These are phyloP conservation scores for Drosophila sordidapex DNA, from an alignment of 2,888 invertebrate species.

Conservation along the genomic window DNA sequence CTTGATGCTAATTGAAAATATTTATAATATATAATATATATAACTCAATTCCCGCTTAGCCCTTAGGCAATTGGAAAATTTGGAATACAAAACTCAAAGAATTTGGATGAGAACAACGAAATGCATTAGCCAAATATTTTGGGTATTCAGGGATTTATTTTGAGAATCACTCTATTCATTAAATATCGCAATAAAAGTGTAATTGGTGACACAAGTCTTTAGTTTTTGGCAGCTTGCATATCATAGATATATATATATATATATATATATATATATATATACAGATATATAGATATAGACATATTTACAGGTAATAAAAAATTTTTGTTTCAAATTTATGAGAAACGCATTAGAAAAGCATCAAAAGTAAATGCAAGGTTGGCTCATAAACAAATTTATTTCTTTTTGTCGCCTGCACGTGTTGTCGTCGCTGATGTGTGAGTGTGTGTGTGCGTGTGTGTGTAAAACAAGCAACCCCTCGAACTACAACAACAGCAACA, in stretches of 20 bases:
- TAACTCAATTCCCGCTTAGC: background rate
- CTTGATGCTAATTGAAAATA: background rate
- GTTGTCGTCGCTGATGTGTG: background rate
- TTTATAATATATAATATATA: background rate
- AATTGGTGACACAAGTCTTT: background rate
- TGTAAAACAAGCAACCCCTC: constrained; percentile 45
- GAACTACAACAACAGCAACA: constrained; percentile 20
- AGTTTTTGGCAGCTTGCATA: background rate
- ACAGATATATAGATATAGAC: background rate
- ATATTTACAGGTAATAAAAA: background rate
- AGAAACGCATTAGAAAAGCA: constrained; percentile 1
- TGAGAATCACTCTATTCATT: background rate
- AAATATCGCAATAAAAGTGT: background rate
- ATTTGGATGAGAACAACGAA: background rate
- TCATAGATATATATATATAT: background rate
- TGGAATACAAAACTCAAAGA: background rate
- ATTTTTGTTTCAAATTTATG: background rate
- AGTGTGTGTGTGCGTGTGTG: background rate
- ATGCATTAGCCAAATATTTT: background rate
- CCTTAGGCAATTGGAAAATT: background rate
- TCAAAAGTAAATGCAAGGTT: constrained; percentile 15
- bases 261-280: no score
- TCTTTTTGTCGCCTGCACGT: constrained; percentile 43
- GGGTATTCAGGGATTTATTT: background rate
- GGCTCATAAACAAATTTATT: constrained; percentile 1